Base-by-base conservation (phyloP, 2,797 vertebrate species). In the Apodemus agrarius region DNA sequence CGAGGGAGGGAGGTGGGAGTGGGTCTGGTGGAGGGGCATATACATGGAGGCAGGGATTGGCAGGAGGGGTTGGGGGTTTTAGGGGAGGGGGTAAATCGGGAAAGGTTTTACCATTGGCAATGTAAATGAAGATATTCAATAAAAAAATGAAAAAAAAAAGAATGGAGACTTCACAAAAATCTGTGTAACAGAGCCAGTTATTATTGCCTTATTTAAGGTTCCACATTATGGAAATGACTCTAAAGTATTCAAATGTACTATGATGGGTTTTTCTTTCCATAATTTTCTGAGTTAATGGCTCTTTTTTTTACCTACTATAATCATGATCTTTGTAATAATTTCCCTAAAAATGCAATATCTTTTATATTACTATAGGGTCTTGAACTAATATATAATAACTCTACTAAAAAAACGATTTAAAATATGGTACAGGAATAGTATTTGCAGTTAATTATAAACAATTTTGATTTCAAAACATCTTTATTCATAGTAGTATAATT, bases 401-500 rank as follows among this genome's bases (percentile, higher is more conserved):
- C 57, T 3, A 22, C 0, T 65, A 49, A 7, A 9, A 16, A 40
- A 17, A 57, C 14, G 79, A 87, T 0, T 6, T 80, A 54, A 90
- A 65, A 67, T 43, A 31, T 17, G 49, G 1, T 29, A 4, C 8
- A 52, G 29, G 1, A 83, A 76, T 63, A 69, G 34, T 84, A 85
- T 88, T 85, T 92, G 87, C 0, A 93, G 2, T 75, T 90, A 61
- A 75, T 83, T 17, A 40, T 78, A 3, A 86, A 29, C 3, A 86
- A 22, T 26, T 84, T 13, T 49, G 80, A 8, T 86, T 96, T 96
- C 91, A 52, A 83, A 91, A 87, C 82, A 46, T 1, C 3, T 80
- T 74, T 85, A 17, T 54, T 92, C 16, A 57, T 57, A 83, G 72
- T 9, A 96, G 37, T 65, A 81, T 21, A 84, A 95, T 57, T 91